A percentile compares a stretch with the other conserved stretches of the same genome.
phyloP scores from a whole-genome alignment of 2,888 invertebrate species.

The Syrista parreyssii region DNA sequence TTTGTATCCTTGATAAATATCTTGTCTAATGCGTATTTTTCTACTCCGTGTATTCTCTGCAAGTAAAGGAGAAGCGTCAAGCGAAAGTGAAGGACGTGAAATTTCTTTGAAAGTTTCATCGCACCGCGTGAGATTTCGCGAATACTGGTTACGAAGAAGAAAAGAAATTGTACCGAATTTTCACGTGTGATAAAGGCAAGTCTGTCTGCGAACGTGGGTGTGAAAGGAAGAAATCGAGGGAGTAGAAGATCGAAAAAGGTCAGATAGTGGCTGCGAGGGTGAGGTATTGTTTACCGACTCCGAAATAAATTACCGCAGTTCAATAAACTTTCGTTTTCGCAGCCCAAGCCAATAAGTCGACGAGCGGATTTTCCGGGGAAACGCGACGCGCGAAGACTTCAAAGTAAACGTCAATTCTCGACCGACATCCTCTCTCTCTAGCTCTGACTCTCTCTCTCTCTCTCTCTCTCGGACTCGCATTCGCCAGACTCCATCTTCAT shows the following conservation, averaged over 20 bases:
- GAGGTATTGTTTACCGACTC: slow-evolving; percentile 13
- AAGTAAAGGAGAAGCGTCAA: neutral
- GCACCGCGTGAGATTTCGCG: neutral
- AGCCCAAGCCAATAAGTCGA: slow-evolving; percentile 35
- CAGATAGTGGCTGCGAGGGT: neutral
- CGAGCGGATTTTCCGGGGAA: slow-evolving; percentile 23
- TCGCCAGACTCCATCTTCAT: slow-evolving; percentile 16
- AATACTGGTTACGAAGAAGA: neutral
- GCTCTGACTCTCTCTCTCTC: slow-evolving; percentile 27
- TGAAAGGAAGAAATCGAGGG: neutral
- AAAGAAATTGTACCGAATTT: neutral
- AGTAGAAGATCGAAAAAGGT: neutral
- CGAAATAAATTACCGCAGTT: slow-evolving; percentile 16
- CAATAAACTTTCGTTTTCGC: slow-evolving; percentile 9
- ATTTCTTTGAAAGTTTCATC: neutral
- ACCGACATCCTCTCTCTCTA: slow-evolving; percentile 31
- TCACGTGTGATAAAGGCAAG: neutral
- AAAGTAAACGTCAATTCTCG: slow-evolving; percentile 40
- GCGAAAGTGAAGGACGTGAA: neutral
- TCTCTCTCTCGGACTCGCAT: slow-evolving; percentile 14
- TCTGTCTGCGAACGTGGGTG: neutral
- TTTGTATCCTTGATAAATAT: neutral
- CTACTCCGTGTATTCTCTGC: neutral
- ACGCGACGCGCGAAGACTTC: slow-evolving; percentile 30
- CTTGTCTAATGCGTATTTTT: neutral